Evolutionary conservation across 2,888 invertebrate genomes (phyloP).

Genomic region (Vesta saturnalis): DNA sequence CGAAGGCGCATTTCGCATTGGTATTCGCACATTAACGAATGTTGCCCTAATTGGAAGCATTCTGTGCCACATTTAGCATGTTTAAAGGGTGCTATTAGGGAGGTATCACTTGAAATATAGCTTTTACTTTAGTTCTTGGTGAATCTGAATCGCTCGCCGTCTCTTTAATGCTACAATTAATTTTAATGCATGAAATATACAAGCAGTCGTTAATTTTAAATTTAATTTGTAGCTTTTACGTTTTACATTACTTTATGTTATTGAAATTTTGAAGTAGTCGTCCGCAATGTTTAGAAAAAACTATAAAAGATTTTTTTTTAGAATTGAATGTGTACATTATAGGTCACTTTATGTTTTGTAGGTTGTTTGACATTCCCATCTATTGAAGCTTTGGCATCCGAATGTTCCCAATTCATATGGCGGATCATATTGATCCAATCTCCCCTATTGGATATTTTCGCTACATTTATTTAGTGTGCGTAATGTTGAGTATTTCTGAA

Average conservation of each 20-base stretch:
- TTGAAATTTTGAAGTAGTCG: no score
- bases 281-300: not conserved
- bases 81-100: conserved; percentile 35
- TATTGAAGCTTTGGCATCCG: conserved; percentile 29
- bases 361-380: conserved; percentile 36
- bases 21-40: conserved; percentile 47
- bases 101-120: conserved; percentile 34
- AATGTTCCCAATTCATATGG: conserved; percentile 37
- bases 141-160: conserved; percentile 31
- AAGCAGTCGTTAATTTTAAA: conserved; percentile 2
- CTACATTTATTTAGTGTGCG: conserved; percentile 37
- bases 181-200: conserved; percentile 18
- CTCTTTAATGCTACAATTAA: conserved; percentile 31
- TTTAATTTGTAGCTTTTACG: no score
- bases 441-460: conserved; percentile 36
- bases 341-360: conserved; percentile 26
- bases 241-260: no score
- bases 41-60: conserved; percentile 37
- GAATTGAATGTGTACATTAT: conserved; percentile 19
- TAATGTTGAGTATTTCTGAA: conserved; percentile 14
- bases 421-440: conserved; percentile 38
- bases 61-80: conserved; percentile 37
- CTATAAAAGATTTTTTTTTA: conserved; percentile 7
- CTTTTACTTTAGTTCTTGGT: conserved; percentile 35
- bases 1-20: conserved; percentile 48